Conservation (phyloP, 2,888 invertebrate genomes). For the Agapostemon virescens region DNA sequence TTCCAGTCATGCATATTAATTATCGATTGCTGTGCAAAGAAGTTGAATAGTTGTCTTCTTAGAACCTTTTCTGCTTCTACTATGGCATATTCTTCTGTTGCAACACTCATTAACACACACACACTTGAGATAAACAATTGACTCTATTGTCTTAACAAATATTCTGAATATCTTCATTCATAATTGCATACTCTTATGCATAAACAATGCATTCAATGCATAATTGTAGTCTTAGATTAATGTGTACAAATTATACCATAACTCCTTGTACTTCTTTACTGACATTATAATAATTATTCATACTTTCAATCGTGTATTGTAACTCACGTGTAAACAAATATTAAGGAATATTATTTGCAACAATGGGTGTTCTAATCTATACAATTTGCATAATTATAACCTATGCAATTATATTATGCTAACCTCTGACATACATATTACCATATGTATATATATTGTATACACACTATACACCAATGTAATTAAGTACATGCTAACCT, state of each 20-base stretch:
- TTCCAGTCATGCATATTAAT: neutral
- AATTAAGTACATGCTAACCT: neutral
- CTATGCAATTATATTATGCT: neutral
- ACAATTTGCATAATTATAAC: neutral
- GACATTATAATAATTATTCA: neutral
- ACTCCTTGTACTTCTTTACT: neutral
- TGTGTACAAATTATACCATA: neutral
- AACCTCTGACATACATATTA: neutral
- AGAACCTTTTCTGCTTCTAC: neutral
- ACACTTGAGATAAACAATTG: neutral
- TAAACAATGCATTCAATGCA: neutral
- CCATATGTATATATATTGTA: no score
- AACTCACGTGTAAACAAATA: neutral
- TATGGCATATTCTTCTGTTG: neutral
- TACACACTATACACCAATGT: no score
- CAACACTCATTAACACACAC: neutral
- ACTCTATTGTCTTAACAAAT: neutral
- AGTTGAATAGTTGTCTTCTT: neutral
- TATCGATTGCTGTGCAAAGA: neutral
- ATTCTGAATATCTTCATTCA: conserved; percentile 1
- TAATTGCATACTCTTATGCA: neutral
- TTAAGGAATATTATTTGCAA: neutral
- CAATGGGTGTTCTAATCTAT: neutral
- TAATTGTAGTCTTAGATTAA: neutral
- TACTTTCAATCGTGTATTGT: no score